Evolutionary conservation across 1,140 invertebrate genomes (phyloP), one percentile per base, ranked within the genome.

Genomic region (Drosophila sturtevanti): DNA sequence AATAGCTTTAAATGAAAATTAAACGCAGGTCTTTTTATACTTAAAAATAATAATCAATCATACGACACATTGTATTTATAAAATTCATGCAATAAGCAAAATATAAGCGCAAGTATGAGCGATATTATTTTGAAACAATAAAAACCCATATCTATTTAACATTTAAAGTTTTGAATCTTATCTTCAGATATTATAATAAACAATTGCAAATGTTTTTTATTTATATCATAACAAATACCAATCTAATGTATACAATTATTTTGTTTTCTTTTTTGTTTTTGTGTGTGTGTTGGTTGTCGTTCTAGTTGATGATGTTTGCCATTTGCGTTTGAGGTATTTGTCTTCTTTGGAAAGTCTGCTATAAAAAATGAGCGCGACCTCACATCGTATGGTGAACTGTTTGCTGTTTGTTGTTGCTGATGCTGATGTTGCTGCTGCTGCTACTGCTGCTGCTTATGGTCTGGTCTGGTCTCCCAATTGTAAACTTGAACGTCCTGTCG

Each of bases 281-380:
- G 24, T 62, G 69, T 61, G 55, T 51, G 66, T 54, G 21, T 35
- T 59, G 14, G 52, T 79, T 70, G 21, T 63, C 62, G 14, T 65
- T 75, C 56, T 64, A 67, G 58, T 64, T 74, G 31, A 58, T 63
- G 65, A 58, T 76, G 71, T 68, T 72, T 86, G 82, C 82, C 82
- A 69, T 31, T 86, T 72, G 84, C 84, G 82, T 89, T 86, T 86
- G 84, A 89, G 84, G 84, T 89, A 89, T 89, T 89, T 89, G 79
- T 89, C 85, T 84, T 89, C 84, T 87, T 87, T 87, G 84, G 84
- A 87, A 89, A 87, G 79, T 87, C 79, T 82, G 84, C 82, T 89
- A n/a, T n/a, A n/a, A n/a, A n/a, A 63, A 81, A 80, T 63, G 41
- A 48, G 41, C 41, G 74, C 79, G 79, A 75, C 71, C 64, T 71